Conservation (phyloP, 2,113 vertebrate species). For the Rhabdomys dilectus region DNA sequence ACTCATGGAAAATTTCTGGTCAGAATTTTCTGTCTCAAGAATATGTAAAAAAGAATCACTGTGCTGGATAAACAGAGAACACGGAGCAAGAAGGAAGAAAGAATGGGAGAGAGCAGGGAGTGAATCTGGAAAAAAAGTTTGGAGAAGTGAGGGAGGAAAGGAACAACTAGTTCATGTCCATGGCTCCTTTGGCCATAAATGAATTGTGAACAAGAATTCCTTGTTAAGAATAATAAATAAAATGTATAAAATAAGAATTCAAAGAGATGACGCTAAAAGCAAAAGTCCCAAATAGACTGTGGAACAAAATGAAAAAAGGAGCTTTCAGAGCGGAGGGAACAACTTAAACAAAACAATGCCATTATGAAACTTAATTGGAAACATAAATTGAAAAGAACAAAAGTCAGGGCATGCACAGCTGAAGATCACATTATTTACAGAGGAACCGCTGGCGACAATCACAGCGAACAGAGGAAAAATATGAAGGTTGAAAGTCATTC, state of each 20-base stretch:
- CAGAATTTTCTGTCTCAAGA: neutral
- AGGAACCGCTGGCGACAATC: slow-evolving; percentile 17
- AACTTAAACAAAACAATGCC: slow-evolving; percentile 48
- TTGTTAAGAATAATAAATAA: neutral
- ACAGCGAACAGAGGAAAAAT: neutral
- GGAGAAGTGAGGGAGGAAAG: neutral
- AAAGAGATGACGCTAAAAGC: neutral
- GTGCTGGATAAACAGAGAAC: neutral
- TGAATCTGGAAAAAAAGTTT: neutral
- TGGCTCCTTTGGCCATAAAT: neutral
- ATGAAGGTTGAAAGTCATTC: neutral
- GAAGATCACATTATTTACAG: slow-evolving; percentile 55
- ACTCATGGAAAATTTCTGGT: neutral
- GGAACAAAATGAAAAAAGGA: slow-evolving; percentile 29
- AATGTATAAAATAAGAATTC: slow-evolving; percentile 45
- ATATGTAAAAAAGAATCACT: neutral
- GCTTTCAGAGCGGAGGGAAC: slow-evolving; percentile 52
- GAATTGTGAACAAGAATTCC: slow-evolving; percentile 22
- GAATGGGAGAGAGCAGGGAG: too few relatives aligned
- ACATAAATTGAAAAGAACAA: slow-evolving; percentile 54
- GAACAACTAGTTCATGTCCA: neutral
- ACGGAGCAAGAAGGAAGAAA: neutral
- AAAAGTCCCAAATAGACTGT: neutral
- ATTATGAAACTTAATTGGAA: slow-evolving; percentile 59
- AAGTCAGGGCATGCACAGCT: slow-evolving; percentile 41